Evolutionary conservation across 30 jellyfish, hydroid and myxozoan species (phyloP), one percentile per base, ranked within the genome.

Genomic region (Aurelia coerulea): DNA sequence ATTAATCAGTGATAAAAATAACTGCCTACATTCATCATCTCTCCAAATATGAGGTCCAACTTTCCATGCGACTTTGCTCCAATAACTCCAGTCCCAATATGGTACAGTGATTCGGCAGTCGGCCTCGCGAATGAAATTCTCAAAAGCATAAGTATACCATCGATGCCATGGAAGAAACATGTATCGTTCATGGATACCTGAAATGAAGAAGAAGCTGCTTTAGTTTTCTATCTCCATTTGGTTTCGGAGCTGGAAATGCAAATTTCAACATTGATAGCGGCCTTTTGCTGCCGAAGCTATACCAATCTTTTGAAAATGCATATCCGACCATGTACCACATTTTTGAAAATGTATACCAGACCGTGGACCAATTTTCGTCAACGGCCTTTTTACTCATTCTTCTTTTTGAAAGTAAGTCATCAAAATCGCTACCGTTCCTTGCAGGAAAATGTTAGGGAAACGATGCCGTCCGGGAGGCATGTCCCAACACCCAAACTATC

Each of bases 61-160:
- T 71, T 64, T 88, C 85, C 86, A 89, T 12, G 97, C 92, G 17
- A 42, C 90, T 16, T n/a, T 12, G 32, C 84, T 67, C 80, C 80
- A 74, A 19, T 37, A 81, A 12, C 90, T 80, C 97, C 97, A 89
- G 65, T 89, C 97, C 97, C 97, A 89, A 67, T 32, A 89, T 23
- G 97, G 97, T 68, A 80, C 65, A 42, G 97, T 89, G 29, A 89
- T 33, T 37, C 91, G 54, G 76, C 97, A 89, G 68, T 89, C 97
- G 14, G 64, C 86, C 63, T 74, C 97, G 1, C 88, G 80, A 66
- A 89, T 15, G 64, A 80, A 32, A 74, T 89, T 89, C 62, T 89
- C 97, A 73, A 89, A 79, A 32, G 10, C 65, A 53, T 72, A 73
- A 16, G 80, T 13, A 65, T 64, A 89, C 95, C 95, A 86, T 4